Evolutionary conservation across 2,113 vertebrate genomes (phyloP).

Genomic region (Nicator chloris): DNA sequence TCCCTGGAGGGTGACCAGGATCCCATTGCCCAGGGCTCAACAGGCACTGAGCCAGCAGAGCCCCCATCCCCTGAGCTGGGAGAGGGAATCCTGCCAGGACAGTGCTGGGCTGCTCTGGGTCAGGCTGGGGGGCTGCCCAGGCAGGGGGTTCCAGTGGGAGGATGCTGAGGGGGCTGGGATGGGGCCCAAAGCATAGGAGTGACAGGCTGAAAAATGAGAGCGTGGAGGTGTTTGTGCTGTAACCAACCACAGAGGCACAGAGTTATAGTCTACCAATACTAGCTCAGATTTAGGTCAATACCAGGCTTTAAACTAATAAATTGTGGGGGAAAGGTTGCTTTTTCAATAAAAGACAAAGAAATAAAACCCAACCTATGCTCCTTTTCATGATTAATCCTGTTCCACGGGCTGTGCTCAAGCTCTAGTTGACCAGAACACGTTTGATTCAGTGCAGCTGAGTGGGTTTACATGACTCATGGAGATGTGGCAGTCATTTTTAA

Average conservation of each 20-base stretch:
- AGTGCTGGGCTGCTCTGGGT: rapidly evolving
- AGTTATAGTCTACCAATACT: background rate
- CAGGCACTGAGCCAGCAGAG: background rate
- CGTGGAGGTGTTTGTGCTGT: background rate
- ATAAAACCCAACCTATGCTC: background rate
- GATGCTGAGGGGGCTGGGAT: background rate
- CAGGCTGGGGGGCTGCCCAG: background rate
- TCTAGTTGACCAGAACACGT: background rate
- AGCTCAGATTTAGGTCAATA: conserved; percentile 18
- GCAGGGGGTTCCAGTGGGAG: background rate
- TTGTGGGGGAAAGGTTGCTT: background rate
- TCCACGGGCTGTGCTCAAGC: background rate
- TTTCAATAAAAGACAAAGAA: conserved; percentile 16
- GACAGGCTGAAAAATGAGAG: background rate
- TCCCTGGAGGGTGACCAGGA: background rate
- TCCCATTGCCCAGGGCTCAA: rapidly evolving
- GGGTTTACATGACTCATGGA: background rate
- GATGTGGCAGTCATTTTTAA: background rate
- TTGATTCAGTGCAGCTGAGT: background rate
- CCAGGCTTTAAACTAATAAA: conserved; percentile 1
- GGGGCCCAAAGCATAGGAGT: background rate
- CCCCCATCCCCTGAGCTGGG: background rate
- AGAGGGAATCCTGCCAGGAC: background rate
- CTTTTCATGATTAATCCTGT: background rate
- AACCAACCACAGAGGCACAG: background rate